Conservation (phyloP, 2,797 vertebrate genomes). For the Pelodytes ibericus region DNA sequence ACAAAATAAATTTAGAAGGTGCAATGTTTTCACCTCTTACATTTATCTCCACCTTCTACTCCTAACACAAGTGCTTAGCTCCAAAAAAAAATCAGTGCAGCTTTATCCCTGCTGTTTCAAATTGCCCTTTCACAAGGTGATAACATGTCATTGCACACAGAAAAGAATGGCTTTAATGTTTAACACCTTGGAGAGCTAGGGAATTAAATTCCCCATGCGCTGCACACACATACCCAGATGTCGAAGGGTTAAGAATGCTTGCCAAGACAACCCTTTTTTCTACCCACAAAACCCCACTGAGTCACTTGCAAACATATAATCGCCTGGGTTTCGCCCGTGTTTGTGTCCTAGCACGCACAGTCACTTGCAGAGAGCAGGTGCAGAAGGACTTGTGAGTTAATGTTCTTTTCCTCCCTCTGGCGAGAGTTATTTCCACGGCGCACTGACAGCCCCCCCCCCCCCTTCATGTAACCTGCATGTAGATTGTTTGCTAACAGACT, state of each 20-base stretch:
- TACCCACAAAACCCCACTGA: neutral
- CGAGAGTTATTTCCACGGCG: neutral
- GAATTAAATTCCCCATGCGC: neutral
- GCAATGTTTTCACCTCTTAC: no score
- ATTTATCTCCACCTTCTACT: no score
- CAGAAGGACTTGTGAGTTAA: neutral
- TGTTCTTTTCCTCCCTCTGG: neutral
- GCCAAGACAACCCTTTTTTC: neutral
- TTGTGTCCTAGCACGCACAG: neutral
- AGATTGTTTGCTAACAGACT: conserved; percentile 30
- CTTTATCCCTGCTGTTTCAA: neutral
- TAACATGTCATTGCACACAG: neutral
- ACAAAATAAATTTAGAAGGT: no score
- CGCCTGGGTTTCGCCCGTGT: neutral
- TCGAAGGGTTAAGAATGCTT: neutral
- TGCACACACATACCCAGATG: neutral
- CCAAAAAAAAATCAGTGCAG: no score
- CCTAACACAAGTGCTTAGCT: no score
- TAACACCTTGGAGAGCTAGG: neutral
- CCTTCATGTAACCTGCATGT: conserved; percentile 29
- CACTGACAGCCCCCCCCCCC: neutral
- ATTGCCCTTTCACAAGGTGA: neutral
- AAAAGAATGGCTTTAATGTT: neutral
- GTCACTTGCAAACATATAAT: neutral
- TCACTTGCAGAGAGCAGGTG: neutral